Percentiles rank a stretch among this genome's conserved stretches.
phyloP scores from a whole-genome alignment of 92 coral and sea anemone species.

The Epizoanthus stellaris region DNA sequence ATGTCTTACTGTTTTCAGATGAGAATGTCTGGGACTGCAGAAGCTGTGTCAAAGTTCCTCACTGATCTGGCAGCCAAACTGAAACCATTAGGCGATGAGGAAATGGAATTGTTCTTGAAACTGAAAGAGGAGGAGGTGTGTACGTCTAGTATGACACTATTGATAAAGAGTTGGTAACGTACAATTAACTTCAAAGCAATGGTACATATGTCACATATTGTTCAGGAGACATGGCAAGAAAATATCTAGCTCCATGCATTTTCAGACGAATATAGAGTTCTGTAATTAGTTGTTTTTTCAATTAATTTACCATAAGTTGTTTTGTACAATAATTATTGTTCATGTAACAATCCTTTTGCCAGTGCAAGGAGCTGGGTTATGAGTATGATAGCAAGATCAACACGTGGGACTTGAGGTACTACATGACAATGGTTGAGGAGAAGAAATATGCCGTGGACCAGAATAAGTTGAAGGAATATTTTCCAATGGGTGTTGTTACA shows the following conservation, averaged over 20 bases:
- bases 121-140: conserved; percentile 91
- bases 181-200: neutral
- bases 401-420: conserved; percentile 94
- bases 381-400: conserved; percentile 90
- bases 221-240: no score
- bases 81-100: conserved; percentile 81
- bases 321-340: neutral
- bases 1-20: conserved; percentile 66
- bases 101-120: conserved; percentile 68
- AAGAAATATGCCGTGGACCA: conserved; percentile 94
- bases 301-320: neutral
- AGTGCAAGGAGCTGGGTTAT: conserved; percentile 89
- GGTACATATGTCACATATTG: no score
- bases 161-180: neutral
- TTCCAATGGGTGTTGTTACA: conserved; percentile 89
- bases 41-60: conserved; percentile 86
- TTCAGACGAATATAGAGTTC: neutral
- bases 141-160: neutral
- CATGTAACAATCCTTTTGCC: neutral
- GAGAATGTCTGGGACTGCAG: conserved; percentile 92
- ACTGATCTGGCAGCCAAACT: conserved; percentile 79
- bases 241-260: neutral
- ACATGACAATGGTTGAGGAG: conserved; percentile 96
- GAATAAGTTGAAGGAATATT: conserved; percentile 91
- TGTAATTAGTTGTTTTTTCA: no score